Conservation (phyloP, 2,113 vertebrate genomes). For the Patagioenas fasciata region DNA sequence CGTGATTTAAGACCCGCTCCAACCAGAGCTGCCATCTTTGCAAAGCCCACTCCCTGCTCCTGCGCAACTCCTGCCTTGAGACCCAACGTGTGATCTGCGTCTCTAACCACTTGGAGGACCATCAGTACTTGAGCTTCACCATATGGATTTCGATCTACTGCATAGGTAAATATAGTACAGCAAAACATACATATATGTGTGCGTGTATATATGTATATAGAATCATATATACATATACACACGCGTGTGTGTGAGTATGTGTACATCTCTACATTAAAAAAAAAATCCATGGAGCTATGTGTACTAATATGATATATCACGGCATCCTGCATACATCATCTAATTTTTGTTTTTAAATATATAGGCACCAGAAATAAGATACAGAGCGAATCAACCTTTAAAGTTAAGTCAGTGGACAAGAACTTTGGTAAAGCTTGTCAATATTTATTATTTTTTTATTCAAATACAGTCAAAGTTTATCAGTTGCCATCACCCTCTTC, state of each 20-base stretch:
- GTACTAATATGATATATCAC: background rate
- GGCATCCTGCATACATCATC: background rate
- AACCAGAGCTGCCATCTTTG: background rate
- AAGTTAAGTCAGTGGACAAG: constrained; percentile 64
- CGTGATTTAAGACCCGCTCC: background rate
- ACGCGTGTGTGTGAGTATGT: background rate
- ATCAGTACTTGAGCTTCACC: constrained; percentile 8
- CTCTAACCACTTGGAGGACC: background rate
- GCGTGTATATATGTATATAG: background rate
- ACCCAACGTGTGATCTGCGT: background rate
- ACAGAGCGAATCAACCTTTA: constrained; percentile 37
- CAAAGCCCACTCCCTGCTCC: background rate
- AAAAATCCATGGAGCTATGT: background rate
- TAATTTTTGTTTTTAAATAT: background rate
- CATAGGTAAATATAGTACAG: constrained; percentile 48
- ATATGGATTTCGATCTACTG: constrained; percentile 42
- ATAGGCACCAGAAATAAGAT: constrained; percentile 45
- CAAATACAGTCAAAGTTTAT: constrained; percentile 37
- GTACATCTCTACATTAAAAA: background rate
- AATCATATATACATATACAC: background rate
- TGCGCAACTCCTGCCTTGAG: background rate
- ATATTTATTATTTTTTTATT: constrained; percentile 35
- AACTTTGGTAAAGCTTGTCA: constrained; percentile 74
- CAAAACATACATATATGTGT: background rate
- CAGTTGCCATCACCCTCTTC: constrained; percentile 42